A percentile compares a stretch with the other conserved stretches of the same genome.
phyloP scores from a whole-genome alignment of 2,113 vertebrate species.

The Coryphaenoides rupestris region DNA sequence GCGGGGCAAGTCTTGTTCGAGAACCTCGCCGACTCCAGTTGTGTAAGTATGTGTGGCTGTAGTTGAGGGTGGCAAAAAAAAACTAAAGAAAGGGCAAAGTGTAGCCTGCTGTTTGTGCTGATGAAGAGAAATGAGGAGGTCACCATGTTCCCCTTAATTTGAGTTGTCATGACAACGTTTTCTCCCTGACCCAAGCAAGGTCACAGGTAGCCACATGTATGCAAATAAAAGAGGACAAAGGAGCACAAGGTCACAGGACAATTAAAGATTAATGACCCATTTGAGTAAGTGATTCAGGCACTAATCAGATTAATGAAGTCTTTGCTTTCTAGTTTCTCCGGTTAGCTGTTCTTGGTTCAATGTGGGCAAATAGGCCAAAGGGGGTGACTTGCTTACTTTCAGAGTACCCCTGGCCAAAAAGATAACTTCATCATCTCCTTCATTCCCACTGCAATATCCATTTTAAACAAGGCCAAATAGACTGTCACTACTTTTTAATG shows the following conservation, averaged over 20 bases:
- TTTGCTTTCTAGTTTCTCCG: conserved; percentile 60
- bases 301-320: conserved; percentile 73
- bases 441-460: too few relatives aligned
- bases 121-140: too few relatives aligned
- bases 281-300: conserved; percentile 66
- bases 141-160: neutral
- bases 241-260: conserved; percentile 58
- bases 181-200: conserved; percentile 27
- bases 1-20: conserved; percentile 93
- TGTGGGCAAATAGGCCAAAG: too few relatives aligned
- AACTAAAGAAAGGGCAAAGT: too few relatives aligned
- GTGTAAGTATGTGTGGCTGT: conserved; percentile 76
- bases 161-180: too few relatives aligned
- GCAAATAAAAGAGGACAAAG: conserved; percentile 43
- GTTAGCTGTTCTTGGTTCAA: conserved; percentile 20
- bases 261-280: conserved; percentile 78
- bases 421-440: too few relatives aligned
- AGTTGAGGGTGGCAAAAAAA: too few relatives aligned
- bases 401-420: too few relatives aligned
- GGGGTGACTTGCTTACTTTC: too few relatives aligned
- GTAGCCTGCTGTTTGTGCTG: too few relatives aligned
- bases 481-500: too few relatives aligned
- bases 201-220: conserved; percentile 38
- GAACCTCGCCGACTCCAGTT: conserved; percentile 80
- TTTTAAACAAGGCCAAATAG: too few relatives aligned